These are phyloP conservation scores for Hololepta plana DNA, from an alignment of 2,888 invertebrate species.

Conservation along the genomic window DNA sequence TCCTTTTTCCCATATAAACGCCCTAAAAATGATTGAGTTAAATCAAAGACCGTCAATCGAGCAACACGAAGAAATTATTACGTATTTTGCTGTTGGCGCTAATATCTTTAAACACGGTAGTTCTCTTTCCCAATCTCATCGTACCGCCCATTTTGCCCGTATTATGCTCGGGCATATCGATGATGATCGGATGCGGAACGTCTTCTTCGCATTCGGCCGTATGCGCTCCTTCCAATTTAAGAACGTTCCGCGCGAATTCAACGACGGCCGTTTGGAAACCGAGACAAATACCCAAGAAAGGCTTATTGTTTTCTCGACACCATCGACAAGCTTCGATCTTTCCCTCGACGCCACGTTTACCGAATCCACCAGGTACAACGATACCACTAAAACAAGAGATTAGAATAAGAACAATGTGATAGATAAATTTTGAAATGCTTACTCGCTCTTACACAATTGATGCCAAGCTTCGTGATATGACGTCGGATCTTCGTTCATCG, in stretches of 20 bases:
- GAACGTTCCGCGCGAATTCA: conserved; percentile 80
- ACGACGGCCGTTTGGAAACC: conserved; percentile 94
- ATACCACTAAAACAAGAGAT: conserved; percentile 69
- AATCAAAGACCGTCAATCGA: conserved; percentile 5
- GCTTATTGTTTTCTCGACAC: conserved; percentile 79
- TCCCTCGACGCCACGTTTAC: conserved; percentile 87
- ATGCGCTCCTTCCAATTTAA: conserved; percentile 60
- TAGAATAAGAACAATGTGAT: conserved; percentile 8
- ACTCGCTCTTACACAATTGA: conserved; percentile 70
- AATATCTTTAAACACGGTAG: conserved; percentile 54
- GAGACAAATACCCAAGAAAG: conserved; percentile 92
- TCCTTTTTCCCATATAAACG: conserved; percentile 62
- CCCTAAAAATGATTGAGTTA: conserved; percentile 37
- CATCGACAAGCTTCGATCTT: conserved; percentile 87
- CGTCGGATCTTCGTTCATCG: conserved; percentile 55
- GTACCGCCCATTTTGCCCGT: conserved; percentile 89
- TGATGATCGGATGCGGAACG: conserved; percentile 63
- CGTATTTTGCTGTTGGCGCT: too few relatives aligned
- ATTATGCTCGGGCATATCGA: conserved; percentile 99
- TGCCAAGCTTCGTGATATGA: conserved; percentile 90
- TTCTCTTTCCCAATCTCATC: conserved; percentile 91
- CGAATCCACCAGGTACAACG: conserved; percentile 96
- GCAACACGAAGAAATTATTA: not conserved
- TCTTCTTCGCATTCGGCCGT: conserved; percentile 69
- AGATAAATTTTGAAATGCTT: conserved; percentile 19